A percentile compares a stretch with the other conserved stretches of the same genome.
These are phyloP conservation scores for Bubo blakistoni DNA, from an alignment of 2,113 vertebrate species.

Conservation along the genomic window DNA sequence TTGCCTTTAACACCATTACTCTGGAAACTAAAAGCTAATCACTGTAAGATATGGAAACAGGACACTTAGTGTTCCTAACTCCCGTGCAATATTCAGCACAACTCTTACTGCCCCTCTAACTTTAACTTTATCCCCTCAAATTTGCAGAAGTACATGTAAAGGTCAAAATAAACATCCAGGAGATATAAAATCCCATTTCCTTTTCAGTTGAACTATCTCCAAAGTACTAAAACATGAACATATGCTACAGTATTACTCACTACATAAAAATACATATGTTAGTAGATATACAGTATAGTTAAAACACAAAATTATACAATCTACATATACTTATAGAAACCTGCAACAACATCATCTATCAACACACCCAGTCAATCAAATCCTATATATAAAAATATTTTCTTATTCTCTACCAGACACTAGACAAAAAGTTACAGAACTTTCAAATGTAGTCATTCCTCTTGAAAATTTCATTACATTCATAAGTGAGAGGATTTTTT, in stretches of 20 bases:
- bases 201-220: slow-evolving; percentile 49
- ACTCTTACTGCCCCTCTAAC: not conserved
- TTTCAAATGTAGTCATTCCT: not conserved
- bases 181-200: slow-evolving; percentile 31
- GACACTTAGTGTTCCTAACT: not conserved
- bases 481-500: not conserved
- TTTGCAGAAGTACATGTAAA: not conserved
- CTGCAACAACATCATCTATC: slow-evolving; percentile 23
- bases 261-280: slow-evolving; percentile 64
- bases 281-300: slow-evolving; percentile 55
- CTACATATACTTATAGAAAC: slow-evolving; percentile 45
- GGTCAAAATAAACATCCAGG: slow-evolving; percentile 51
- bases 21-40: not conserved
- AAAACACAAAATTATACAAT: slow-evolving; percentile 50
- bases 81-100: not conserved
- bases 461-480: not conserved
- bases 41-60: not conserved
- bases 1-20: not conserved
- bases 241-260: slow-evolving; percentile 66
- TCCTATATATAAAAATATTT: slow-evolving; percentile 25
- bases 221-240: slow-evolving; percentile 59
- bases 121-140: not conserved
- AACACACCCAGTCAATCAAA: slow-evolving; percentile 46
- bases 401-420: slow-evolving; percentile 19
- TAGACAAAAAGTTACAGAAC: slow-evolving; percentile 29